Percentiles rank a stretch among this genome's conserved stretches.
Evolutionary conservation across 2,888 invertebrate species (phyloP).

Genomic region (Volucella inflata): DNA sequence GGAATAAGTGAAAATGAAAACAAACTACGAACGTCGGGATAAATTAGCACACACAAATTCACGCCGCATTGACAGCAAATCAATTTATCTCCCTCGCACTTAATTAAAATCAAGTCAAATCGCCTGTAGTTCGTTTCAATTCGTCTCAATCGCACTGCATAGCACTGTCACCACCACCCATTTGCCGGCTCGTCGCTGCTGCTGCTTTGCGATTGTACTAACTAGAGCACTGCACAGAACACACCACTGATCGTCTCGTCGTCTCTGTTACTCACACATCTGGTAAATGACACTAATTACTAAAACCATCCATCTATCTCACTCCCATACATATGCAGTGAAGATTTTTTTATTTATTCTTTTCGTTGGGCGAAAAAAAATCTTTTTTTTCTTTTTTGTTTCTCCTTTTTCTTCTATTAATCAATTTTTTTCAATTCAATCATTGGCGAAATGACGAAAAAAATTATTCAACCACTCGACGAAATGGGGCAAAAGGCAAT

Average conservation of each 20-base stretch:
- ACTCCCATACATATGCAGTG: slow-evolving; percentile 19
- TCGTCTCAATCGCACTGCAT: slow-evolving; percentile 59
- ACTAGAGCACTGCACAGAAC: slow-evolving; percentile 56
- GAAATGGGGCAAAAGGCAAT: slow-evolving; percentile 42
- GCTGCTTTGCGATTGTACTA: slow-evolving; percentile 44
- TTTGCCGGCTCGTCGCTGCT: slow-evolving; percentile 68
- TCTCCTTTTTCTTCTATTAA: slow-evolving; percentile 36
- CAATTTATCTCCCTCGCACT: background rate
- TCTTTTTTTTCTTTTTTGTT: background rate
- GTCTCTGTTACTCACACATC: slow-evolving; percentile 35
- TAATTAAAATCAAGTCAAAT: background rate
- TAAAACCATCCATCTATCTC: slow-evolving; percentile 29
- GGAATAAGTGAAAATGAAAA: slow-evolving; percentile 19
- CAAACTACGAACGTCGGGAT: slow-evolving; percentile 47
- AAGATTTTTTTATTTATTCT: slow-evolving; percentile 58
- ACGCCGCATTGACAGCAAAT: slow-evolving; percentile 21
- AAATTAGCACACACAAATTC: slow-evolving; percentile 47
- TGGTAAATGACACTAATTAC: slow-evolving; percentile 30
- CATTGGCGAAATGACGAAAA: slow-evolving; percentile 53
- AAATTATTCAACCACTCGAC: slow-evolving; percentile 66
- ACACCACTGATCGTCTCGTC: slow-evolving; percentile 2
- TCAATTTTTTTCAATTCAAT: slow-evolving; percentile 72
- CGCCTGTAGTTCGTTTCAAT: background rate
- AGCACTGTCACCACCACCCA: slow-evolving; percentile 63
- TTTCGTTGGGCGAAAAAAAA: slow-evolving; percentile 52